phyloP scores from a whole-genome alignment of 2,888 invertebrate genomes.

The Pilophorus perplexus region DNA sequence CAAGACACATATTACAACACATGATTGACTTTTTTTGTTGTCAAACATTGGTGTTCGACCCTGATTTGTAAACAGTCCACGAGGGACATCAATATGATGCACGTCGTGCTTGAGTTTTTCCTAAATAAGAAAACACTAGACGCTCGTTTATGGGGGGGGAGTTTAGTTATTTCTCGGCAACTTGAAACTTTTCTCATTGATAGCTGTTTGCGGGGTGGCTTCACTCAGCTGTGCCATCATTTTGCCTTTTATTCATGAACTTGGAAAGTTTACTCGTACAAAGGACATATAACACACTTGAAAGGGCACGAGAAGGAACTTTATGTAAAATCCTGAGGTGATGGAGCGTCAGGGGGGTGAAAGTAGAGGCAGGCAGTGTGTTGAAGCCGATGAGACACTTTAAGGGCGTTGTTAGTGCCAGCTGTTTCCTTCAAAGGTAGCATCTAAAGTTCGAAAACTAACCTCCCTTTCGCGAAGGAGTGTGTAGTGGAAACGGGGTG shows the following conservation, averaged over 20 bases:
- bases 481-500: background rate
- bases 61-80: no score
- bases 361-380: conserved; percentile 17
- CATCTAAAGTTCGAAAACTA: conserved; percentile 37
- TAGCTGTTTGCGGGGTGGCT: conserved; percentile 23
- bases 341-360: background rate
- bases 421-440: conserved; percentile 39
- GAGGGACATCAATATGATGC: no score
- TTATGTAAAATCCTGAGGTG: conserved; percentile 34
- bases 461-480: conserved; percentile 6
- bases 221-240: conserved; percentile 32
- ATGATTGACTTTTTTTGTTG: no score
- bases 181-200: conserved; percentile 30
- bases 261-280: conserved; percentile 30
- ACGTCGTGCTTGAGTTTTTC: no score
- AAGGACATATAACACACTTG: conserved; percentile 41
- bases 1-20: no score
- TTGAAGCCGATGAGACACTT: conserved; percentile 31
- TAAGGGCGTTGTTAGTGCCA: conserved; percentile 39
- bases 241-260: conserved; percentile 40
- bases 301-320: conserved; percentile 32
- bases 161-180: background rate
- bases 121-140: no score
- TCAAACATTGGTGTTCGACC: no score
- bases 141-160: no score